A percentile compares a stretch with the other conserved stretches of the same genome.
Conservation (phyloP, 2,888 invertebrate genomes). For the Drosophila leonis region DNA sequence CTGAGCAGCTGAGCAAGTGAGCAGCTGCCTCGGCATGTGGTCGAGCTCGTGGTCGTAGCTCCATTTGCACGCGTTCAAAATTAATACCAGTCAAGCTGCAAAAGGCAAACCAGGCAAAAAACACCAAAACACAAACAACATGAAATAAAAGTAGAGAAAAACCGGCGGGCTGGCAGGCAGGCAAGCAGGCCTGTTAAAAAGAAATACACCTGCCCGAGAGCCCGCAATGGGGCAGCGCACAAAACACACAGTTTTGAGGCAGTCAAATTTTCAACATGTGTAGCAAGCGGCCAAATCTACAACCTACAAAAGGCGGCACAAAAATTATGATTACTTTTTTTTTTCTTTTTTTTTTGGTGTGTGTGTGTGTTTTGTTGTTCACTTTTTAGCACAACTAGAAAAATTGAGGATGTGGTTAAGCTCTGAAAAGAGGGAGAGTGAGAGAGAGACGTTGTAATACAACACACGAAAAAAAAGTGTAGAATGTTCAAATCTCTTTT, state of each 20-base stretch:
- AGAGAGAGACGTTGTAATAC: conserved; percentile 1
- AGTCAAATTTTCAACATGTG: conserved; percentile 68
- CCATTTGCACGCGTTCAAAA: conserved; percentile 66
- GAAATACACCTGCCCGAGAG: conserved; percentile 64
- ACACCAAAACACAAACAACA: conserved; percentile 1
- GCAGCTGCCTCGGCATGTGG: conserved; percentile 50
- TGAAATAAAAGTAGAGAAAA: conserved; percentile 31
- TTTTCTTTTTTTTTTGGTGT: neutral
- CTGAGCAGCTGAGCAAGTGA: conserved; percentile 50
- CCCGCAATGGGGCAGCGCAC: conserved; percentile 47
- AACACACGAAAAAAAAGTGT: conserved; percentile 33
- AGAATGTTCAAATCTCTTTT: conserved; percentile 68
- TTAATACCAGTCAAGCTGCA: conserved; percentile 69
- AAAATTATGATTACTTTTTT: conserved; percentile 60
- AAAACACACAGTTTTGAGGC: conserved; percentile 20
- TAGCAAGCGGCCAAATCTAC: conserved; percentile 51
- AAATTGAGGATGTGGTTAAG: conserved; percentile 77
- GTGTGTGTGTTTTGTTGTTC: conserved; percentile 10
- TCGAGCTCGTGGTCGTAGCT: conserved; percentile 22
- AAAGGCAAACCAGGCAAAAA: conserved; percentile 50
- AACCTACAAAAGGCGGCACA: conserved; percentile 56
- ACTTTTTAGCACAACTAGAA: conserved; percentile 66
- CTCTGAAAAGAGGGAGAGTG: conserved; percentile 3
- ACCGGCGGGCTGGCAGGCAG: conserved; percentile 29
- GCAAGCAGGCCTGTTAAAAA: conserved; percentile 33